Percentiles rank a stretch among this genome's conserved stretches.
Conservation (phyloP, 2,113 vertebrate species). For the Plotosus lineatus region DNA sequence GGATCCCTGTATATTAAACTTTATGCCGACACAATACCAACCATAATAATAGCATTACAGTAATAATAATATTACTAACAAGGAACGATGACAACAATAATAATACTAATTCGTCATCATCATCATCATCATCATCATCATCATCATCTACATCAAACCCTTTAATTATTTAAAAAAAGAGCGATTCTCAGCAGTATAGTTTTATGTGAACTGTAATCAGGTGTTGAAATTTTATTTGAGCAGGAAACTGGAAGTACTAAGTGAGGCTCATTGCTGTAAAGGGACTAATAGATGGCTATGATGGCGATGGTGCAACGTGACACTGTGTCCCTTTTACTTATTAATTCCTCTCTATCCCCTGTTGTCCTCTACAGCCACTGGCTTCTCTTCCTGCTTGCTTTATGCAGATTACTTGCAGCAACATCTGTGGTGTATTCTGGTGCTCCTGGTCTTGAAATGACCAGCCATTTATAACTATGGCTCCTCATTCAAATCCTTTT, state of each 20-base stretch:
- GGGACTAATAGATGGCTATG: constrained; percentile 53
- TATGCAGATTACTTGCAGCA: constrained; percentile 17
- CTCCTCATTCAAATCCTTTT: neutral
- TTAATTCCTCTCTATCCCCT: constrained; percentile 54
- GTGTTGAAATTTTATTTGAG: constrained; percentile 45
- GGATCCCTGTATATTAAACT: too few relatives aligned
- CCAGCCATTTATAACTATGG: neutral
- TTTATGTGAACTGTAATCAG: constrained; percentile 18
- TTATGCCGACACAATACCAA: too few relatives aligned
- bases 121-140: too few relatives aligned
- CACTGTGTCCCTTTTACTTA: constrained; percentile 67
- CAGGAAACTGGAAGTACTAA: constrained; percentile 45
- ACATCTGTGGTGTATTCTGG: constrained; percentile 6
- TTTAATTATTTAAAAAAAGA: too few relatives aligned
- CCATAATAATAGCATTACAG: neutral
- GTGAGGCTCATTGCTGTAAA: constrained; percentile 47
- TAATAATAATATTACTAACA: too few relatives aligned
- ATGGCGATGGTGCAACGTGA: constrained; percentile 59
- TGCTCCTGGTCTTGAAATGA: neutral
- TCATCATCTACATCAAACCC: too few relatives aligned
- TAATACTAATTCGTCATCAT: too few relatives aligned
- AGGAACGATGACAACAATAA: too few relatives aligned
- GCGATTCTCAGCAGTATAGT: constrained; percentile 4
- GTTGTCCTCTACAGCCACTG: constrained; percentile 21
- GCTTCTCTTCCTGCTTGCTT: constrained; percentile 27